A percentile compares a stretch with the other conserved stretches of the same genome.
These are phyloP conservation scores for Phyllostomus discolor DNA, from an alignment of 2,113 vertebrate genomes.

Conservation along the genomic window DNA sequence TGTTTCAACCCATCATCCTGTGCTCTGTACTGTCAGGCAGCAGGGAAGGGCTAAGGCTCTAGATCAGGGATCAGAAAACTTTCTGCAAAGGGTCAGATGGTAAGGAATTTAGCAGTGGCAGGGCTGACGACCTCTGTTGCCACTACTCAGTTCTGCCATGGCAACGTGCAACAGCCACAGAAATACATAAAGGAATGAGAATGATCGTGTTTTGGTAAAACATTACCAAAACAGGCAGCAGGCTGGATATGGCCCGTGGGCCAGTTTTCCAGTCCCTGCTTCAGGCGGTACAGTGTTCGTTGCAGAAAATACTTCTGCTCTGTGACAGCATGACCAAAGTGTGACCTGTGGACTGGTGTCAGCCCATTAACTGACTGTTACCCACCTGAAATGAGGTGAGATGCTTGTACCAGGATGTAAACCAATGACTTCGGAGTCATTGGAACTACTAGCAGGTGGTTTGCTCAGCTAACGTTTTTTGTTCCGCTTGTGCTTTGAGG, in stretches of 20 bases:
- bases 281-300: rapidly evolving
- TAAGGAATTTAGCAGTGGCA: background rate
- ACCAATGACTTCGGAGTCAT: background rate
- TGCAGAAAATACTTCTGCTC: background rate
- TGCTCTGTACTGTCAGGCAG: background rate
- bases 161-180: background rate
- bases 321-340: rapidly evolving
- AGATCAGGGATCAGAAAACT: background rate
- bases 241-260: background rate
- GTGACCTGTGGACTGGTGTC: background rate
- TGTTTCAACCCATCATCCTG: background rate
- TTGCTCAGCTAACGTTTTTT: background rate
- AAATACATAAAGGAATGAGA: background rate
- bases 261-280: background rate
- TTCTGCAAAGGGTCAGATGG: background rate
- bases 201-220: background rate
- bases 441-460: no score
- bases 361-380: rapidly evolving
- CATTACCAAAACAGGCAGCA: background rate
- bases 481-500: background rate
- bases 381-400: background rate
- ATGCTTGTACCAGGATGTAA: background rate
- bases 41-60: background rate
- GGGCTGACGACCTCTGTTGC: background rate
- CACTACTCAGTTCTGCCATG: background rate